Conservation (phyloP, 1,140 invertebrate species). For the Pinna nobilis region DNA sequence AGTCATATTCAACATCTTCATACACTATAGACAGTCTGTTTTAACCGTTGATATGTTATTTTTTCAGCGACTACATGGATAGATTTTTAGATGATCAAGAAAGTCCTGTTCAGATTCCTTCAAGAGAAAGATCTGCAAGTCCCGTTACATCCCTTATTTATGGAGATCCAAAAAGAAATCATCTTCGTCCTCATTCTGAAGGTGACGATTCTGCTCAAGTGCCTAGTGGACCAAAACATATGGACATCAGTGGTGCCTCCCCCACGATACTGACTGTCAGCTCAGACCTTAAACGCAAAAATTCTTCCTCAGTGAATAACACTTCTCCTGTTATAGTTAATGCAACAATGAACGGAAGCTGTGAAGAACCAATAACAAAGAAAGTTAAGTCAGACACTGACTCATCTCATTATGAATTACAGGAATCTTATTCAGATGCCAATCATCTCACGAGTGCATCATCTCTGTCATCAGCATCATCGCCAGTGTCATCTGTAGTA, state of each 20-base stretch:
- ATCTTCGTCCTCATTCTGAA: constrained; percentile 53
- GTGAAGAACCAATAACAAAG: constrained; percentile 37
- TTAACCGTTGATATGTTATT: too few relatives aligned
- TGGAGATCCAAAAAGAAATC: constrained; percentile 79
- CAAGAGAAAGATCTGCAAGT: constrained; percentile 63
- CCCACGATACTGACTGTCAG: constrained; percentile 44
- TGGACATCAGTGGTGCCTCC: constrained; percentile 41
- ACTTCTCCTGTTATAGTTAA: neutral
- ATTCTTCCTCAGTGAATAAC: constrained; percentile 15
- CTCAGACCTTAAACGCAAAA: constrained; percentile 34
- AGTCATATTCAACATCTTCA: too few relatives aligned
- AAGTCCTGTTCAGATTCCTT: constrained; percentile 52
- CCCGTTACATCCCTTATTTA: constrained; percentile 80
- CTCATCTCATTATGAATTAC: constrained; percentile 43
- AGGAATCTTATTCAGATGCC: constrained; percentile 34
- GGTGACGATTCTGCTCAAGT: constrained; percentile 29
- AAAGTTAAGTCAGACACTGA: constrained; percentile 46
- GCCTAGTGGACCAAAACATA: constrained; percentile 19
- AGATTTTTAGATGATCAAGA: constrained; percentile 89
- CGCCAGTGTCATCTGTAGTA: neutral
- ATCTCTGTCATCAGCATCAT: neutral
- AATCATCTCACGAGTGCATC: constrained; percentile 7
- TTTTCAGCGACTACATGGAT: constrained; percentile 89
- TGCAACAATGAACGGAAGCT: constrained; percentile 34
- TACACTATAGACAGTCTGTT: too few relatives aligned